Evolutionary conservation across 1,140 invertebrate genomes (phyloP).

Genomic region (Adoxophyes honmai): DNA sequence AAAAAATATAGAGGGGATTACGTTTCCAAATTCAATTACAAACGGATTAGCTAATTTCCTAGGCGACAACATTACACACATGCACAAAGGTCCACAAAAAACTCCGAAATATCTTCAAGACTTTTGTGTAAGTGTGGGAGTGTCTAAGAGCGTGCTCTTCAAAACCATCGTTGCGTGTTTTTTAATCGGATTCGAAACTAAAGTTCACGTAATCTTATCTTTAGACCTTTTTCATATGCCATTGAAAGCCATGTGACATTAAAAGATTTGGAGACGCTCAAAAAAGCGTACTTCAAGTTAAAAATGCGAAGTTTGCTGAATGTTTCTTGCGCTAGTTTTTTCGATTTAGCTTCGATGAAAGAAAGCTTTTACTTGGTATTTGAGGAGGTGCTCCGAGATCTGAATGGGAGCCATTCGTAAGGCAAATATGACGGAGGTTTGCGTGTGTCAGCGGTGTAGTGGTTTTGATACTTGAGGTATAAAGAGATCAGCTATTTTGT

Average conservation of each 20-base stretch:
- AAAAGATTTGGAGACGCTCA: constrained; percentile 17
- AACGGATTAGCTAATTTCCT: constrained; percentile 32
- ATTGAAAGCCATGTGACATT: constrained; percentile 52
- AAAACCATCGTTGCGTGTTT: constrained; percentile 69
- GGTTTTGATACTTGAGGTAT: not conserved
- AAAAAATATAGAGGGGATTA: constrained; percentile 37
- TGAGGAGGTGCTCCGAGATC: not conserved
- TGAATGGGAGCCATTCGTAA: constrained; percentile 14
- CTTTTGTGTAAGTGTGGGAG: constrained; percentile 64
- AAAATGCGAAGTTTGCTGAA: not conserved
- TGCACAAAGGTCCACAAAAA: constrained; percentile 42
- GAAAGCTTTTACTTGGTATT: constrained; percentile 8
- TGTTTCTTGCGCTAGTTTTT: constrained; percentile 1
- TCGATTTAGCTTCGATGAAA: constrained; percentile 3
- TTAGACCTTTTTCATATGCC: constrained; percentile 51
- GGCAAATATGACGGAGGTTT: constrained; percentile 10
- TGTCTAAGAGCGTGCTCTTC: constrained; percentile 52
- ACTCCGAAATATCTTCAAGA: constrained; percentile 43
- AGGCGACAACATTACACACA: constrained; percentile 24
- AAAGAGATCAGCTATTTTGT: too few species aligned
- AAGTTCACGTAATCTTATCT: constrained; percentile 61
- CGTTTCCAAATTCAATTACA: constrained; percentile 35
- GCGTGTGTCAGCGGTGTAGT: not conserved
- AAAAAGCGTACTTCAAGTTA: constrained; percentile 2
- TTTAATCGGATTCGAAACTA: constrained; percentile 59